These are phyloP conservation scores for Diorhabda elongata DNA, from an alignment of 1,140 invertebrate genomes.

Conservation along the genomic window DNA sequence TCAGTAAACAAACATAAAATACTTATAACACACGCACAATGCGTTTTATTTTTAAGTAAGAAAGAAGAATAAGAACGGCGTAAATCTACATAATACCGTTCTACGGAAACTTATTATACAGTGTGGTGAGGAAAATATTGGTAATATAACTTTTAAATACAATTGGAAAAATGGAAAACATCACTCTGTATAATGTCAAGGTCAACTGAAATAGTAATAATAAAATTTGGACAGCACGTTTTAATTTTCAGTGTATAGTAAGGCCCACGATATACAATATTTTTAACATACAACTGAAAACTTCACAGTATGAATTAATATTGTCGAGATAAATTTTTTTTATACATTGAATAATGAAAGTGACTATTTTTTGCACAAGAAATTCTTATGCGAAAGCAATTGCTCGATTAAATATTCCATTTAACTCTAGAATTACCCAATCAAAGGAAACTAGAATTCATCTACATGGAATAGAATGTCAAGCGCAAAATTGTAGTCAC, in stretches of 20 bases:
- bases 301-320: conserved; percentile 49
- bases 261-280: conserved; percentile 52
- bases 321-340: conserved; percentile 50
- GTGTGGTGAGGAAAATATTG: conserved; percentile 5
- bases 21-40: not conserved
- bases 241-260: conserved; percentile 51
- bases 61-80: not conserved
- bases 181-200: conserved; percentile 10
- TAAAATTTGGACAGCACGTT: conserved; percentile 50
- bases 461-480: no score
- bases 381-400: no score
- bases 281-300: conserved; percentile 50
- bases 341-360: conserved; percentile 31
- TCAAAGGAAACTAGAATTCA: no score
- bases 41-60: not conserved
- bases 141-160: not conserved
- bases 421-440: no score
- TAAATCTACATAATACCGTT: not conserved
- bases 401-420: no score
- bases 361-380: no score
- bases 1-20: conserved; percentile 27
- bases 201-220: conserved; percentile 23
- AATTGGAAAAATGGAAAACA: conserved; percentile 3
- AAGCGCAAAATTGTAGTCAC: no score
- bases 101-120: conserved; percentile 1